A percentile compares a stretch with the other conserved stretches of the same genome.
Evolutionary conservation across 2,113 vertebrate species (phyloP).

Genomic region (Felis catus): F.catus_Fca126_mat1.0 CM031419.1:85345001-85345500

Average conservation of each 20-base stretch:
- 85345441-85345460: neutral
- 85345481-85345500: neutral
- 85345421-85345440: neutral
- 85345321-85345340: neutral
- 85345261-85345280: too few relatives aligned
- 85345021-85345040: slow-evolving; percentile 25
- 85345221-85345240: too few relatives aligned
- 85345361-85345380: neutral
- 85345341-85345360: slow-evolving; percentile 32
- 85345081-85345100: slow-evolving; percentile 24
- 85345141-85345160: neutral
- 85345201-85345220: too few relatives aligned
- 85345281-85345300: too few relatives aligned
- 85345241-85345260: too few relatives aligned
- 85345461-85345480: neutral
- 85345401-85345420: neutral
- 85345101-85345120: neutral
- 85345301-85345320: too few relatives aligned
- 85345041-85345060: neutral
- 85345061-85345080: slow-evolving; percentile 31
- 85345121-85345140: neutral
- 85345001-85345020: slow-evolving; percentile 98
- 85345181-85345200: too few relatives aligned
- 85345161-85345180: too few relatives aligned
- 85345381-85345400: neutral